Percentiles rank a stretch among this genome's conserved stretches.
These are phyloP conservation scores for Stictocephala bisonia DNA, from an alignment of 2,888 invertebrate species.

Conservation along the genomic window DNA sequence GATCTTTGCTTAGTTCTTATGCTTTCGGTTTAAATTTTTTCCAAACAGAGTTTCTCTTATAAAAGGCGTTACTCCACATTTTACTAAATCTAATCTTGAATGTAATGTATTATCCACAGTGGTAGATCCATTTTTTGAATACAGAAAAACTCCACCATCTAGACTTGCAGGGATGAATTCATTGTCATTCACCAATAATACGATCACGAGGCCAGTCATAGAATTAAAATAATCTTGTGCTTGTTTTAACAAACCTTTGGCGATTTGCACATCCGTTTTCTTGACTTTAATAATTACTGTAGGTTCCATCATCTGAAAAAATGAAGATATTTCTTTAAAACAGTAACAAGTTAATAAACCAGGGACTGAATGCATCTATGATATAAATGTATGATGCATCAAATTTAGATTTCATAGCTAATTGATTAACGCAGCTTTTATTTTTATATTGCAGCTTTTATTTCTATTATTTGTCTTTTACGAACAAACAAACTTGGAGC, in stretches of 20 bases:
- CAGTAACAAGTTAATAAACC: too few relatives aligned
- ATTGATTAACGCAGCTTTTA: too few relatives aligned
- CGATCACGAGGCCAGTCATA: slow-evolving; percentile 12
- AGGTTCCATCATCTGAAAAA: slow-evolving; percentile 44
- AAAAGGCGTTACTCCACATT: slow-evolving; percentile 38
- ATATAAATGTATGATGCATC: too few relatives aligned
- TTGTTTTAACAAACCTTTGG: not conserved
- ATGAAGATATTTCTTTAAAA: not conserved
- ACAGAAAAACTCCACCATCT: slow-evolving; percentile 29
- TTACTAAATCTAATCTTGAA: slow-evolving; percentile 36
- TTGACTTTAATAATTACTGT: slow-evolving; percentile 30
- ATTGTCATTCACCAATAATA: slow-evolving; percentile 6
- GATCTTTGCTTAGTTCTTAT: too few relatives aligned
- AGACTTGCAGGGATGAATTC: not conserved
- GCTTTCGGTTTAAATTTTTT: slow-evolving; percentile 21
- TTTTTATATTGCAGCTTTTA: too few relatives aligned
- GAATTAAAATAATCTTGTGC: not conserved
- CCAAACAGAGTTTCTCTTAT: slow-evolving; percentile 44
- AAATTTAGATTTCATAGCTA: too few relatives aligned
- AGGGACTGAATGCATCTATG: too few relatives aligned
- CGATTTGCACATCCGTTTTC: slow-evolving; percentile 9
- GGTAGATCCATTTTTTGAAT: slow-evolving; percentile 17
- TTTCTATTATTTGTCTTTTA: too few relatives aligned
- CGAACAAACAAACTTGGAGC: too few relatives aligned
- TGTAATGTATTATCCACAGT: slow-evolving; percentile 46